Conservation (phyloP, 2,797 vertebrate species). For the Corythornis leucogaster region DNA sequence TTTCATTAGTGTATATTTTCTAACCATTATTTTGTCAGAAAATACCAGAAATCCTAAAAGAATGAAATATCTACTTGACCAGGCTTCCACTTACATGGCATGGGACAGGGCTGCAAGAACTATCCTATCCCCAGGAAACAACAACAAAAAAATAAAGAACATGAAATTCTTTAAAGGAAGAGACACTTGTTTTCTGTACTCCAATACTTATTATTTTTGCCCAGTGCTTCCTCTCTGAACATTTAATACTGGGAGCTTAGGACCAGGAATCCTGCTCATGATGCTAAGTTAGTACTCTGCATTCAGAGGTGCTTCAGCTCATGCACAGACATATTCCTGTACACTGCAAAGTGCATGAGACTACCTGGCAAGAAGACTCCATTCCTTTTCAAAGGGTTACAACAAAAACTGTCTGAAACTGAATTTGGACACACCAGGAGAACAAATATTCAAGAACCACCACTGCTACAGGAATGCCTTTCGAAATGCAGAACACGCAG, state of each 20-base stretch:
- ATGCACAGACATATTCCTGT: not conserved
- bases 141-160: not conserved
- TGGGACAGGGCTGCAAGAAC: not conserved
- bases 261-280: not conserved
- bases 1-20: not conserved
- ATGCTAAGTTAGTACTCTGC: not conserved
- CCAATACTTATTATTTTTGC: not conserved
- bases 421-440: not conserved
- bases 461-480: not conserved
- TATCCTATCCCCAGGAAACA: not conserved
- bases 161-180: not conserved
- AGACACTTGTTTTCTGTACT: not conserved
- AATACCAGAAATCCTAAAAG: not conserved
- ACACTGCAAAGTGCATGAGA: not conserved
- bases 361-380: not conserved
- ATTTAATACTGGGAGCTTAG: not conserved
- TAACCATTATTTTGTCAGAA: not conserved
- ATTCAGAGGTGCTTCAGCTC: not conserved
- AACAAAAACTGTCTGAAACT: not conserved
- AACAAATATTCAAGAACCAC: not conserved
- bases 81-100: not conserved
- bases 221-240: not conserved
- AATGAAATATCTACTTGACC: not conserved
- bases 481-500: conserved; percentile 2
- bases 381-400: not conserved